Conservation (phyloP, 2,113 vertebrate species). For the Cyphomyrus plagiostoma region DNA sequence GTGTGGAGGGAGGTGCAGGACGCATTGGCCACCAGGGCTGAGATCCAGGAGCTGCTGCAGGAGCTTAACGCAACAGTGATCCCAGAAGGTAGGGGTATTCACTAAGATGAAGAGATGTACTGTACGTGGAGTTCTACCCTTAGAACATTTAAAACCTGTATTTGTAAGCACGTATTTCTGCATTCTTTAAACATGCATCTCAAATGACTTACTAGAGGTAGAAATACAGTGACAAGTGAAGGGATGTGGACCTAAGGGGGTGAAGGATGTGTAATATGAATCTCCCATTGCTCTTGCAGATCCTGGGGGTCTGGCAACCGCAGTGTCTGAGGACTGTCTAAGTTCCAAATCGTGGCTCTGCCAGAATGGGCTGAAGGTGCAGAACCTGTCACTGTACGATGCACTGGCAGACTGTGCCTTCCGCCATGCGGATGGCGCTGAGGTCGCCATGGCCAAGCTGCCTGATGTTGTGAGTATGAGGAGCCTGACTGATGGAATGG, state of each 20-base stretch:
- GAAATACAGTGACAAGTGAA: background rate
- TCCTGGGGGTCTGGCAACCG: background rate
- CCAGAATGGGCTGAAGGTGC: conserved; percentile 64
- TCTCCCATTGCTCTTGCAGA: background rate
- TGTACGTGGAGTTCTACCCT: background rate
- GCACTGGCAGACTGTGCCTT: conserved; percentile 65
- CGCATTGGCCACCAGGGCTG: conserved; percentile 50
- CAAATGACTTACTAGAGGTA: background rate
- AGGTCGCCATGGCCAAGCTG: conserved; percentile 66
- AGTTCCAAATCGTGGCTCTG: conserved; percentile 65
- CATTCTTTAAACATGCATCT: background rate
- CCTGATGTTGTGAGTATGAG: conserved; percentile 59
- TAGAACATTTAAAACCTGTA: background rate
- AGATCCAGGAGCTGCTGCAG: conserved; percentile 53
- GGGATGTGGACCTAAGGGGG: background rate
- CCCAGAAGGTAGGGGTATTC: conserved; percentile 22
- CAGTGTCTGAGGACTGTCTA: conserved; percentile 46
- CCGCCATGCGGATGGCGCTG: conserved; percentile 59
- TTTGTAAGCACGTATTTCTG: background rate
- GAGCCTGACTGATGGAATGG: background rate
- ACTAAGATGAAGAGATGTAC: background rate
- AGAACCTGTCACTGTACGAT: conserved; percentile 56
- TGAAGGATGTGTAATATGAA: background rate
- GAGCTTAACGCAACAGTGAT: conserved; percentile 21
- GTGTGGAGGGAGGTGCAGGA: conserved; percentile 69